A percentile compares a stretch with the other conserved stretches of the same genome.
Evolutionary conservation across 2,797 vertebrate species (phyloP).

Genomic region (Macropus fuliginosus): DNA sequence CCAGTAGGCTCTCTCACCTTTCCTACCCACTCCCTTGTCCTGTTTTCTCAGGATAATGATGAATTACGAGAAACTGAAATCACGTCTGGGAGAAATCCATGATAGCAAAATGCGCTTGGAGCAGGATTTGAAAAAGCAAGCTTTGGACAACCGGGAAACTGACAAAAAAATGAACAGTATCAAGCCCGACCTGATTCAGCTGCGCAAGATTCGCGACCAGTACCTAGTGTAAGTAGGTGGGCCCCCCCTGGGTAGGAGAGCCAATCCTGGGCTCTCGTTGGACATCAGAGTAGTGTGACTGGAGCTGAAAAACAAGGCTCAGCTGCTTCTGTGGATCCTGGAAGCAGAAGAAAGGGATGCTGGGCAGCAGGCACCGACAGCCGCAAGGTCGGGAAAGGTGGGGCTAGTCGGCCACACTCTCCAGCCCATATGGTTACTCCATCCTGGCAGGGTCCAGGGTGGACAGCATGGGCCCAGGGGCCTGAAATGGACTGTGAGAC

Average conservation of each 20-base stretch:
- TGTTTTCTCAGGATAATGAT: conserved; percentile 91
- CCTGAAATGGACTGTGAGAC: too few relatives aligned
- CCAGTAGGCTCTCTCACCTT: too few relatives aligned
- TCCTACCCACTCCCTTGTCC: conserved; percentile 31
- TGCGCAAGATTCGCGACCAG: conserved; percentile 97
- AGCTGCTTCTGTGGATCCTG: too few relatives aligned
- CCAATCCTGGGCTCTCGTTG: too few relatives aligned
- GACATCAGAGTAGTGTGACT: too few relatives aligned
- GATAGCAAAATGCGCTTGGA: conserved; percentile 95
- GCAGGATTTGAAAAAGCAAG: conserved; percentile 96
- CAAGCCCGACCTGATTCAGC: conserved; percentile 97
- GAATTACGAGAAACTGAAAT: conserved; percentile 97
- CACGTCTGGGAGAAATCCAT: conserved; percentile 96
- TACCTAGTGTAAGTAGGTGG: conserved; percentile 93
- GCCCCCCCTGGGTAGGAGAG: neutral
- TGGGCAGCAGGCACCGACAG: neutral
- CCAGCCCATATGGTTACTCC: neutral
- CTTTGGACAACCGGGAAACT: conserved; percentile 95
- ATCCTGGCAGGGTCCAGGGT: too few relatives aligned
- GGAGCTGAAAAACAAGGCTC: too few relatives aligned
- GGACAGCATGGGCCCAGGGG: too few relatives aligned
- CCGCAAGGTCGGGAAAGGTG: neutral
- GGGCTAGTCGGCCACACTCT: neutral
- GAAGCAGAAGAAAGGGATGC: neutral
- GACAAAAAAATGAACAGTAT: conserved; percentile 99